These are phyloP conservation scores for Anthopleura xanthogrammica DNA, from an alignment of 92 coral and sea anemone genomes.

Conservation along the genomic window DNA sequence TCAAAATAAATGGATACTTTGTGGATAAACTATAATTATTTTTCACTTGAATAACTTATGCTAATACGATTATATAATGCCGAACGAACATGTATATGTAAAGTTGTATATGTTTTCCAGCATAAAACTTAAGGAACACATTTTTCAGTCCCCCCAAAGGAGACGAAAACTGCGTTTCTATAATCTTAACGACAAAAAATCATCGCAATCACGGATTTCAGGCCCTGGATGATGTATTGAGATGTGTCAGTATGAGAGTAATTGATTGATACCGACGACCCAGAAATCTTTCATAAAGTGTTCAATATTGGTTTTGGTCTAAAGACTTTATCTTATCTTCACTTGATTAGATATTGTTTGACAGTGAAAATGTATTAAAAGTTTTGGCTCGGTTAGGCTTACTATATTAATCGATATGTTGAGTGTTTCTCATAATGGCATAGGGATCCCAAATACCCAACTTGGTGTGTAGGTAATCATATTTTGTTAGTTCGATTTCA, in stretches of 20 bases:
- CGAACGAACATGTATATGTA: too few relatives aligned
- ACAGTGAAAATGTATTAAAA: conserved; percentile 1
- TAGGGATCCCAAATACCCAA: background rate
- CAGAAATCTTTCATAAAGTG: background rate
- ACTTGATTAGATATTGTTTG: background rate
- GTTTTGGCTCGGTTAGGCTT: background rate
- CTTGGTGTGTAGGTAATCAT: background rate
- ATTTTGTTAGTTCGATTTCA: too few relatives aligned
- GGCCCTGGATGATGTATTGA: background rate
- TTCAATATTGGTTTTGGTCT: conserved; percentile 1
- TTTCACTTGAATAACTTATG: too few relatives aligned
- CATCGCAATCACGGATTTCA: background rate
- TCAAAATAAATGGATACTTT: too few relatives aligned
- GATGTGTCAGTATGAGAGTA: background rate
- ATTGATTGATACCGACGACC: background rate
- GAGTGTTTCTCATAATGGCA: background rate
- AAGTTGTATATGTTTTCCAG: too few relatives aligned
- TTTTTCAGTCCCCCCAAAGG: background rate
- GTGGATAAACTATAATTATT: too few relatives aligned
- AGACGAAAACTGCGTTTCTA: background rate
- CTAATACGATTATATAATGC: too few relatives aligned
- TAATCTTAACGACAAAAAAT: background rate
- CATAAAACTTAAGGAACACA: too few relatives aligned
- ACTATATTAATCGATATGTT: background rate
- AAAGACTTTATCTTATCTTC: conserved; percentile 1